Conservation (phyloP, 2,888 invertebrate genomes). For the Plebejus anna region DNA sequence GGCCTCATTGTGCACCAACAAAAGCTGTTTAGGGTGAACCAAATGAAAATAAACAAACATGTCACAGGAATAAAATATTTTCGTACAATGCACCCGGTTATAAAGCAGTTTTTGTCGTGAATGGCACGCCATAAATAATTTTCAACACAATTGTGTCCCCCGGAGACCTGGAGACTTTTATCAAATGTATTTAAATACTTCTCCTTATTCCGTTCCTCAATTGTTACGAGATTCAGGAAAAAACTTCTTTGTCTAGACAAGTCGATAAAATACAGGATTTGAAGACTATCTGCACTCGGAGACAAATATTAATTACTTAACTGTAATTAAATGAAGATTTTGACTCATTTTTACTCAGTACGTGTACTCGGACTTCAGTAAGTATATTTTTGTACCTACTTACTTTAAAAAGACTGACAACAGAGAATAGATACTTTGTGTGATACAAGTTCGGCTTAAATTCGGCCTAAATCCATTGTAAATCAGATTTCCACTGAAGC, state of each 20-base stretch:
- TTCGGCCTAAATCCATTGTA: not conserved
- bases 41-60: constrained; percentile 76
- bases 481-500: not conserved
- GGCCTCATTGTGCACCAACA: constrained; percentile 63
- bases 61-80: constrained; percentile 68
- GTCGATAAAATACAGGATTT: not conserved
- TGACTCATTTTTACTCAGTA: too few relatives aligned
- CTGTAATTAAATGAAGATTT: too few relatives aligned
- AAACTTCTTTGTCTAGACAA: constrained; percentile 3
- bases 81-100: constrained; percentile 75
- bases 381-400: too few relatives aligned
- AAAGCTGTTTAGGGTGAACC: constrained; percentile 73
- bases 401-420: not conserved
- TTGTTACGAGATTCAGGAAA: constrained; percentile 2
- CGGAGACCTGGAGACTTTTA: constrained; percentile 19
- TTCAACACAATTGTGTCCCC: constrained; percentile 57
- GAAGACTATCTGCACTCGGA: not conserved
- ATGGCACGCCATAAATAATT: constrained; percentile 76
- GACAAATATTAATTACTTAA: not conserved
- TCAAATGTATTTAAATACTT: constrained; percentile 29
- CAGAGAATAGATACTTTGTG: not conserved
- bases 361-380: too few relatives aligned
- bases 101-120: constrained; percentile 77
- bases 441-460: not conserved
- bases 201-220: constrained; percentile 8